A percentile compares a stretch with the other conserved stretches of the same genome.
Conservation (phyloP, 2,888 invertebrate species). For the Cephus rjabovi region DNA sequence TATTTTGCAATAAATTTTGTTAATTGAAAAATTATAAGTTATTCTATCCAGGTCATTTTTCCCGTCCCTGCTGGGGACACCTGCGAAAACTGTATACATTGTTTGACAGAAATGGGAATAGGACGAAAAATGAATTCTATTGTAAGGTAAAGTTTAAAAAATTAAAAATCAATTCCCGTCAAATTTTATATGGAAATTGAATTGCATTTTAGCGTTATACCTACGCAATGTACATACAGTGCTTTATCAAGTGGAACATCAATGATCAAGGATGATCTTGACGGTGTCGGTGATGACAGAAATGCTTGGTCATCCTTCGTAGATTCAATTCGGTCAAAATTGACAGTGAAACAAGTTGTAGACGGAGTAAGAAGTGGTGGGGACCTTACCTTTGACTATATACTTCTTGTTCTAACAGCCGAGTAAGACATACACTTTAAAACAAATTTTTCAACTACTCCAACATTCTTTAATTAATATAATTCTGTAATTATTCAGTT, state of each 20-base stretch:
- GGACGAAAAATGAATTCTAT: constrained; percentile 78
- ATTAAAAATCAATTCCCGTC: not conserved
- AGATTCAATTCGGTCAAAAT: constrained; percentile 81
- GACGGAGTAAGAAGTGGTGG: constrained; percentile 84
- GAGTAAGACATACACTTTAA: constrained; percentile 72
- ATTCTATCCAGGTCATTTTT: constrained; percentile 68
- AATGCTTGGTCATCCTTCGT: constrained; percentile 79
- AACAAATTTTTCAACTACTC: not conserved
- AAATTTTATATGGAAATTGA: not conserved
- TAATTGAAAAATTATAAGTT: not conserved
- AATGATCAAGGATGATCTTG: constrained; percentile 20
- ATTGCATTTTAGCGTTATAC: constrained; percentile 50
- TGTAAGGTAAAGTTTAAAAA: constrained; percentile 71
- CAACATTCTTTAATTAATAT: not conserved
- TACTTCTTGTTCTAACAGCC: constrained; percentile 82
- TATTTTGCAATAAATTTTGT: not conserved
- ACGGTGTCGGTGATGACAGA: constrained; percentile 67
- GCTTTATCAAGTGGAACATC: constrained; percentile 38
- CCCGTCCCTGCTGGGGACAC: constrained; percentile 77
- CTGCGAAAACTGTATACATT: constrained; percentile 80
- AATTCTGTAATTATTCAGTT: constrained; percentile 67
- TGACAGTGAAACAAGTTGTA: constrained; percentile 87
- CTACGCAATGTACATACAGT: constrained; percentile 60
- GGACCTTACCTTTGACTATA: constrained; percentile 84
- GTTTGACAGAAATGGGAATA: constrained; percentile 79